These are phyloP conservation scores for Acrocephalus arundinaceus DNA, from an alignment of 2,113 vertebrate species.

Conservation along the genomic window DNA sequence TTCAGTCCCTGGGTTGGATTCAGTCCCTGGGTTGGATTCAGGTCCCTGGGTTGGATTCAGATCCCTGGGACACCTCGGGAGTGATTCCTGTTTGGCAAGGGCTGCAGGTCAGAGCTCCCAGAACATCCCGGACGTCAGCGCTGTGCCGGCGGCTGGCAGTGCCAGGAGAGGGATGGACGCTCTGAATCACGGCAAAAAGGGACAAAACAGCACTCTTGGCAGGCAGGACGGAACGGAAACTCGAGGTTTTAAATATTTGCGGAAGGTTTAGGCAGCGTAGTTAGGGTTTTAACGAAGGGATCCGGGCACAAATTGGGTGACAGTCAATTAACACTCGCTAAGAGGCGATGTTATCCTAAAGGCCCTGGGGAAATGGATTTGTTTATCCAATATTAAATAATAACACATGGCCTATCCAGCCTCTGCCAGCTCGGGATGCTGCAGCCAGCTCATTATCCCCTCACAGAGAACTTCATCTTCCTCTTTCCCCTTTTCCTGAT, in stretches of 20 bases:
- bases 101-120: neutral
- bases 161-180: neutral
- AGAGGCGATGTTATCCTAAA: neutral
- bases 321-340: neutral
- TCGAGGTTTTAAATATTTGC: neutral
- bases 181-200: neutral
- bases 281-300: neutral
- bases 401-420: neutral
- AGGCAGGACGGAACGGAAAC: neutral
- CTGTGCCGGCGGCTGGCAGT: neutral
- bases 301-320: neutral
- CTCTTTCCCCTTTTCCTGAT: neutral
- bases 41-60: neutral
- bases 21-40: too few species aligned
- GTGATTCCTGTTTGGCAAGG: neutral
- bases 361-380: neutral
- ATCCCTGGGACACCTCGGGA: neutral
- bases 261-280: neutral
- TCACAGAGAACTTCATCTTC: neutral
- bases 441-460: neutral
- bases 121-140: neutral
- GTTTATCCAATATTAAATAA: conserved; percentile 7
- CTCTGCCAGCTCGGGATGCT: neutral
- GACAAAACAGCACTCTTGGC: neutral
- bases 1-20: accelerated